phyloP scores from a whole-genome alignment of 2,888 invertebrate genomes.

The Eurytoma californica region DNA sequence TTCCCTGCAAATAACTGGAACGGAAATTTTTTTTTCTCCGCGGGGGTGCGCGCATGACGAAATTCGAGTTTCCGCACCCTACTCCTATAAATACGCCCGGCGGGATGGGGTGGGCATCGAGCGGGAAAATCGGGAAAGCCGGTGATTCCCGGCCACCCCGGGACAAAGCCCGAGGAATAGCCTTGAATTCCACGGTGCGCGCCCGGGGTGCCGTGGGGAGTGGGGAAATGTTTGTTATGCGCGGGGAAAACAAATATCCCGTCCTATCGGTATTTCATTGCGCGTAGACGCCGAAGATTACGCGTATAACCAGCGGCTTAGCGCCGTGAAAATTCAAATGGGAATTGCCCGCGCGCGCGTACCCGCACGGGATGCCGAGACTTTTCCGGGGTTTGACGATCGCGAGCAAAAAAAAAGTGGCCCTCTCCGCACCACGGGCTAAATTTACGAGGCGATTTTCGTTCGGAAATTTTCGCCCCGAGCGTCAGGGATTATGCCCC shows the following conservation, averaged over 20 bases:
- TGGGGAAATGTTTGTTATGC: conserved; percentile 19
- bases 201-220: background rate
- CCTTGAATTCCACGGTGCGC: background rate
- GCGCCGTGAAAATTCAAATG: no score
- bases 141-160: conserved; percentile 25
- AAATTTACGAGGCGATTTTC: no score
- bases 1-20: background rate
- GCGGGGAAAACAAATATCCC: conserved; percentile 10
- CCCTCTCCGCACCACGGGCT: no score
- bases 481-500: no score
- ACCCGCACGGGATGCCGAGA: no score
- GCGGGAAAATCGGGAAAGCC: conserved; percentile 33
- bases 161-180: conserved; percentile 6
- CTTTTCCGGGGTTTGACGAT: no score
- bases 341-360: no score
- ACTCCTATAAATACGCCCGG: conserved; percentile 35
- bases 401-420: no score
- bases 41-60: background rate
- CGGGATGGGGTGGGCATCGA: conserved; percentile 1
- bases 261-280: conserved; percentile 4
- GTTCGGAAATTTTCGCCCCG: no score
- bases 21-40: conserved; percentile 1
- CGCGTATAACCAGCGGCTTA: background rate
- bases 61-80: conserved; percentile 17
- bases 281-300: background rate